Evolutionary conservation across 2,113 vertebrate species (phyloP), one percentile per base, ranked within the genome.

Genomic region (Vidua chalybeata): DNA sequence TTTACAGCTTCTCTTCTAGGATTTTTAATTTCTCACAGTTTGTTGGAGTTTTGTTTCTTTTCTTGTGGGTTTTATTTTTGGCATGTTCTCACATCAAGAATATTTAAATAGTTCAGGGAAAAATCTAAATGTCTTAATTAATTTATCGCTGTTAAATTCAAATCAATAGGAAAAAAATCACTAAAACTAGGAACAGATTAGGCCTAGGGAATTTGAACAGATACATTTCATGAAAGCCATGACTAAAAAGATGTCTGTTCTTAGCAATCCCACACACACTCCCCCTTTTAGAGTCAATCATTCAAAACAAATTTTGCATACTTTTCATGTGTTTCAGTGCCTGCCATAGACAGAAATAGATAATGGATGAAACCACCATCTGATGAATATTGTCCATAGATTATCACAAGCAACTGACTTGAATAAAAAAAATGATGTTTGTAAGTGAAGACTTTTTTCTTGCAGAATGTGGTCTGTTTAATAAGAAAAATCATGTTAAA

Each of bases 241-340:
- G 73, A 75, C 61, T 95, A 89, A 91, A 95, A 94, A 71, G 31
- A 89, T 72, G 22, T 58, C 77, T 94, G 73, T 82, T 95, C 84
- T 87, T 84, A 95, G 66, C 74, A 84, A 68, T 89, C n/a, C 82
- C 46, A 67, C 71, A 54, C 46, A 71, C 59, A 18, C 27, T 49
- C 28, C 31, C 48, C 45, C 58, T 91, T 89, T 89, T 64, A 87
- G 54, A 95, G 51, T 93, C 74, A 95, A 68, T 94, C 62, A 93
- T 91, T 95, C 84, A 94, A 94, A 96, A 87, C 84, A 95, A 95
- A 84, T 95, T 96, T 95, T 94, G 55, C 87, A 91, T 96, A 62
- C 66, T 89, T 94, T 93, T 93, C 87, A 87, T 91, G 83, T 90
- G 87, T 95, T 95, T 95, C 89, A 85, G 84, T 90, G 77, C 58